phyloP scores from a whole-genome alignment of 2,797 vertebrate species.

The Pteropus rufus region DNA sequence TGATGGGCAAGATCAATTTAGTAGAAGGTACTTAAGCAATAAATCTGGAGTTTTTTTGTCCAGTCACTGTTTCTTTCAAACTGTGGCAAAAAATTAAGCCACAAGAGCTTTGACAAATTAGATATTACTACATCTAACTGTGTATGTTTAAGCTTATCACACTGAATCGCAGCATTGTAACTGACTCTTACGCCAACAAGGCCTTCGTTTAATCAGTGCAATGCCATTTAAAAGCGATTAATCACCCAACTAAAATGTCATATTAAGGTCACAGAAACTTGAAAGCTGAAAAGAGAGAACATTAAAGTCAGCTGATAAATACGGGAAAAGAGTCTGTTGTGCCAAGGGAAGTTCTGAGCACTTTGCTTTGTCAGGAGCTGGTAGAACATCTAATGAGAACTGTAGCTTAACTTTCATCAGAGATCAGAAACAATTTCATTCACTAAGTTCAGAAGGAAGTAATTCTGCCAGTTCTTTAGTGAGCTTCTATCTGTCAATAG shows the following conservation, averaged over 20 bases:
- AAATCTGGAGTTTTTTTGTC: conserved; percentile 82
- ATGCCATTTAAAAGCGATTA: conserved; percentile 84
- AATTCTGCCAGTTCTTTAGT: conserved; percentile 75
- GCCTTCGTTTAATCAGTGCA: conserved; percentile 83
- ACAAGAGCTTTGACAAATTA: conserved; percentile 86
- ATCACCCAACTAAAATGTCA: conserved; percentile 85
- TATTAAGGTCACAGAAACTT: conserved; percentile 85
- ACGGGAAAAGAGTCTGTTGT: conserved; percentile 69
- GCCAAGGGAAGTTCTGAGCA: conserved; percentile 77
- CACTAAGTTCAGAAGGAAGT: conserved; percentile 77
- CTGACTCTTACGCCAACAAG: conserved; percentile 80
- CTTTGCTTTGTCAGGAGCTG: conserved; percentile 68
- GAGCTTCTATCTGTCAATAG: conserved; percentile 68
- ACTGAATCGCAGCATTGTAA: conserved; percentile 86
- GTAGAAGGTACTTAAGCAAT: conserved; percentile 76
- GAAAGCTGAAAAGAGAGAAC: conserved; percentile 79
- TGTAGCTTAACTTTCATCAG: conserved; percentile 74
- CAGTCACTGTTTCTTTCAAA: conserved; percentile 75
- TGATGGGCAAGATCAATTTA: conserved; percentile 81
- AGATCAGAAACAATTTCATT: conserved; percentile 78
- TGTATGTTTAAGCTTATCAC: conserved; percentile 86
- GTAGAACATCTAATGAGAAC: conserved; percentile 79
- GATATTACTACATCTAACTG: conserved; percentile 86
- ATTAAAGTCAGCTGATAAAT: conserved; percentile 82
- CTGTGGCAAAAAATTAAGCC: conserved; percentile 81